Evolutionary conservation across 2,113 vertebrate species (phyloP).

Genomic region (Morphnarchus princeps): DNA sequence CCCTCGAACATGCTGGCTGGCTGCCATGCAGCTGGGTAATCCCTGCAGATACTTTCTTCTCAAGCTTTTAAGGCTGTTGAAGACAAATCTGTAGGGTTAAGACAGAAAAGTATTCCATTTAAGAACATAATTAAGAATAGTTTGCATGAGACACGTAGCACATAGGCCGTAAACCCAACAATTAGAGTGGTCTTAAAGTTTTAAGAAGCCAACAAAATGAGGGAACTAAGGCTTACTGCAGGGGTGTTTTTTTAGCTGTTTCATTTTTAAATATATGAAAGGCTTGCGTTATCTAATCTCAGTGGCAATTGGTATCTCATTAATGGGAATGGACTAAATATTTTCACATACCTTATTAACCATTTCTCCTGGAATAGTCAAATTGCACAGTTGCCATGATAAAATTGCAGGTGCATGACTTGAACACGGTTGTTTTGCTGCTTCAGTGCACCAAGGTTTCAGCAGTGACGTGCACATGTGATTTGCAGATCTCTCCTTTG

Average conservation of each 20-base stretch:
- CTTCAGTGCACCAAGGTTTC: background rate
- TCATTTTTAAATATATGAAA: background rate
- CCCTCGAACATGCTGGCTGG: constrained; percentile 12
- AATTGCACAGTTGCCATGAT: background rate
- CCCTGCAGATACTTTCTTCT: constrained; percentile 19
- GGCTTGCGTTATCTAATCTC: background rate
- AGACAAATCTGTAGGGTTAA: constrained; percentile 31
- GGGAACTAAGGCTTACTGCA: background rate
- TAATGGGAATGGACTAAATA: background rate
- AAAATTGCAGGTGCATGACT: background rate
- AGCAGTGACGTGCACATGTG: background rate
- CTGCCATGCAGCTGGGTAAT: constrained; percentile 63
- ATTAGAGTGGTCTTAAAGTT: background rate
- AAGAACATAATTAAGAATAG: background rate
- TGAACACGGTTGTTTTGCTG: background rate
- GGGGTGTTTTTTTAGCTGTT: background rate
- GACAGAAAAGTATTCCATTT: background rate
- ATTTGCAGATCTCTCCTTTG: background rate
- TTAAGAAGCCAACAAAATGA: background rate
- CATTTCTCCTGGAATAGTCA: background rate
- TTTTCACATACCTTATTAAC: background rate
- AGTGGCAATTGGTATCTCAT: background rate
- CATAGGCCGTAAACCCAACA: background rate
- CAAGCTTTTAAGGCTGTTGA: background rate
- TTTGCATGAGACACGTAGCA: accelerated